Percentiles rank a stretch among this genome's conserved stretches.
These are phyloP conservation scores for Notodromas monacha DNA, from an alignment of 2,888 invertebrate genomes.

Conservation along the genomic window DNA sequence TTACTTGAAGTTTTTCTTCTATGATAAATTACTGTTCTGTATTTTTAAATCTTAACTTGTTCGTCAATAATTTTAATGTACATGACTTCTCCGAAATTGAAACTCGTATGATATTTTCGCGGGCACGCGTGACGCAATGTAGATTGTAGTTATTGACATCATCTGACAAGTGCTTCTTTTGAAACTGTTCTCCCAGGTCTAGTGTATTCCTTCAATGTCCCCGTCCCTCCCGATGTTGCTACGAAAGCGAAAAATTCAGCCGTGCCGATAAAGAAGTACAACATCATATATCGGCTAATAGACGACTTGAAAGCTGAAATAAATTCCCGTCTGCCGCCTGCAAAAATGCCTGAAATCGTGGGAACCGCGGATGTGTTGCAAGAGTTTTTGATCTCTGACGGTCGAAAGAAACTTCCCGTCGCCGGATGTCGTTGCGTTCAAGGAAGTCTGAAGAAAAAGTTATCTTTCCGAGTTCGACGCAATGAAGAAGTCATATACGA, in stretches of 20 bases:
- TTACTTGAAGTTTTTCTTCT: too few relatives aligned
- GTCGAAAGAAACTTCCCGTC: conserved; percentile 42
- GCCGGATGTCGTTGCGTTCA: conserved; percentile 58
- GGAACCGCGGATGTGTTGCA: conserved; percentile 52
- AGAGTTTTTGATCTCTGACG: conserved; percentile 43
- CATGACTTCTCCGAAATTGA: too few relatives aligned
- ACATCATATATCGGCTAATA: conserved; percentile 71
- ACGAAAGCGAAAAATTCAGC: conserved; percentile 21
- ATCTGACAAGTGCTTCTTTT: too few relatives aligned
- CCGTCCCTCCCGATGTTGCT: conserved; percentile 13
- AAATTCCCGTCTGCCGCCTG: conserved; percentile 29
- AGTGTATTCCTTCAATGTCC: conserved; percentile 63
- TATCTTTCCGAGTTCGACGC: conserved; percentile 31
- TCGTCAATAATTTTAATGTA: too few relatives aligned
- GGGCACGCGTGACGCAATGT: too few relatives aligned
- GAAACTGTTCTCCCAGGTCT: conserved; percentile 21
- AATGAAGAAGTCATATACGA: conserved; percentile 29
- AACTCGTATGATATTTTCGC: too few relatives aligned
- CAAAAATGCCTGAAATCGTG: conserved; percentile 36
- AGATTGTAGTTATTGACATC: too few relatives aligned
- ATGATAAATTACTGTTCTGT: too few relatives aligned
- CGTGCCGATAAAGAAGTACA: conserved; percentile 32
- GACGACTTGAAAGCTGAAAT: conserved; percentile 57
- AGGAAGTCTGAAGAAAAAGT: conserved; percentile 34
- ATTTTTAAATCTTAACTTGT: too few relatives aligned